Evolutionary conservation across 2,888 invertebrate genomes (phyloP).

Genomic region (Hymenopus coronatus): DNA sequence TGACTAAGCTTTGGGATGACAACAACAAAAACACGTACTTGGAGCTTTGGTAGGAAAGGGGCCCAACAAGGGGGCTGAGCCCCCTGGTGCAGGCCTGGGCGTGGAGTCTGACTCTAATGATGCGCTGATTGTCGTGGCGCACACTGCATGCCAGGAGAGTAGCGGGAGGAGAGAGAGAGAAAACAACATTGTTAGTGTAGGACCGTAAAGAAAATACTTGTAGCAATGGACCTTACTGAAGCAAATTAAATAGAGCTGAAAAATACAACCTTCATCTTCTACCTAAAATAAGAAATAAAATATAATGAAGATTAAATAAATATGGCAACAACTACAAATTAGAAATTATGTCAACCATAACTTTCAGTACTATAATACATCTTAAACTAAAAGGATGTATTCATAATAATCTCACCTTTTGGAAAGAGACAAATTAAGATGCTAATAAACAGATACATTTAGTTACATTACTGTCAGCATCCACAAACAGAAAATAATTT

Average conservation of each 20-base stretch:
- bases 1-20: not conserved
- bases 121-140: conserved; percentile 17
- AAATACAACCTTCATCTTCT: not conserved
- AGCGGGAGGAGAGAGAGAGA: conserved; percentile 7
- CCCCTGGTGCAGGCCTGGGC: conserved; percentile 18
- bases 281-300: not conserved
- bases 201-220: not conserved
- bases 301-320: not conserved
- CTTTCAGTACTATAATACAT: not conserved
- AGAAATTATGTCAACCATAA: not conserved
- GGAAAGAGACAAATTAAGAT: too few species aligned
- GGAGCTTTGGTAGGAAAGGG: conserved; percentile 54
- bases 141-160: conserved; percentile 23
- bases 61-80: conserved; percentile 18
- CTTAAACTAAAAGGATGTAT: too few species aligned
- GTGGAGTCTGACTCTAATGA: conserved; percentile 21
- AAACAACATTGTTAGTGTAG: conserved; percentile 14
- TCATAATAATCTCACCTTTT: too few species aligned
- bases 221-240: not conserved
- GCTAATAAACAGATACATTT: too few species aligned
- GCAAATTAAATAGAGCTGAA: not conserved
- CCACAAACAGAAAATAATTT: too few species aligned
- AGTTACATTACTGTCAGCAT: too few species aligned
- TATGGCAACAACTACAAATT: not conserved
- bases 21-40: conserved; percentile 52